phyloP scores from a whole-genome alignment of 2,113 vertebrate genomes.

The Dicentrarchus labrax region DNA sequence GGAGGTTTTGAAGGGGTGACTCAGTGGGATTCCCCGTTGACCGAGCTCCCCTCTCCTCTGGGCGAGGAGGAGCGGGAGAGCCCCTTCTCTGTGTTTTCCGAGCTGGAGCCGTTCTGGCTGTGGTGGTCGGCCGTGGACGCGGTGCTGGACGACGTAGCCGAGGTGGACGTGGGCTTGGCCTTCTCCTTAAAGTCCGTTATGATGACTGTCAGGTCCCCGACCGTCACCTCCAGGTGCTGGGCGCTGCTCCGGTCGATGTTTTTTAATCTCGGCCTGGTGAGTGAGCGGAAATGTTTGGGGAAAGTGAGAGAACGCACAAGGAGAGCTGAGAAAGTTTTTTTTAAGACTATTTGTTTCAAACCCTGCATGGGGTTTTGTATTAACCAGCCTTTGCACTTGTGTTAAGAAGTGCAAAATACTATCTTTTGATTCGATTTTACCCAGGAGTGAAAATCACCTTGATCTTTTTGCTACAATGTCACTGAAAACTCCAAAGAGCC shows the following conservation, averaged over 20 bases:
- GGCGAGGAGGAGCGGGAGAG: slow-evolving; percentile 96
- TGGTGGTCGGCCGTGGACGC: slow-evolving; percentile 87
- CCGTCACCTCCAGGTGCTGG: slow-evolving; percentile 98
- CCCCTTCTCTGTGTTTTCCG: slow-evolving; percentile 95
- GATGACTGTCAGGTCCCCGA: slow-evolving; percentile 99
- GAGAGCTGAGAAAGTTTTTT: too few species aligned
- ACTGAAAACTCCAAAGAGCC: slow-evolving; percentile 20
- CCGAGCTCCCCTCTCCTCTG: slow-evolving; percentile 91
- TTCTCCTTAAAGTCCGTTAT: slow-evolving; percentile 99
- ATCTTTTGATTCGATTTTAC: neutral
- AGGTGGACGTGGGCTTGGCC: slow-evolving; percentile 93
- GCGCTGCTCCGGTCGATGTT: slow-evolving; percentile 99
- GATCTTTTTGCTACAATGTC: neutral
- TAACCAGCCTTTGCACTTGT: neutral
- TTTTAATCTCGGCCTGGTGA: slow-evolving; percentile 96
- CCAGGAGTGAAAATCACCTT: slow-evolving; percentile 11
- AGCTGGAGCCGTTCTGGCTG: slow-evolving; percentile 97
- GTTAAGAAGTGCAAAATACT: neutral
- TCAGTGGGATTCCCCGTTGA: slow-evolving; percentile 97
- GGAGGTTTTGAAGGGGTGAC: neutral
- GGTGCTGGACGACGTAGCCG: slow-evolving; percentile 79
- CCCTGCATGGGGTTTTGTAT: neutral
- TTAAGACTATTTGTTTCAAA: neutral
- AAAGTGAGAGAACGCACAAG: neutral
- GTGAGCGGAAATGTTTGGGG: neutral